Conservation (phyloP, 1,140 invertebrate genomes). For the Drosophila cardini region DNA sequence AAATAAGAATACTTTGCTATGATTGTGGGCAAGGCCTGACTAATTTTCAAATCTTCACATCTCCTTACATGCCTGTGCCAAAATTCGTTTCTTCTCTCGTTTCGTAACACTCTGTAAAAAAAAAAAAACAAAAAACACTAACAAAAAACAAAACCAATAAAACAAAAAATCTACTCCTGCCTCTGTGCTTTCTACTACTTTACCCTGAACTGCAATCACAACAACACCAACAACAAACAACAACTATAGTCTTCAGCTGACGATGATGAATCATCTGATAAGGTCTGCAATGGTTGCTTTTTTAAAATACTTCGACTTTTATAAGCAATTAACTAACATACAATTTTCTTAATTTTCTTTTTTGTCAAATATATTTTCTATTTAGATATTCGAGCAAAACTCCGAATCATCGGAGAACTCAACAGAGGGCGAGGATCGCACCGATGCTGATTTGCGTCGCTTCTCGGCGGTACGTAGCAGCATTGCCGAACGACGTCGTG, state of each 20-base stretch:
- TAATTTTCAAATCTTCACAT: conserved; percentile 39
- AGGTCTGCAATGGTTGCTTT: conserved; percentile 66
- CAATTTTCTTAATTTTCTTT: background rate
- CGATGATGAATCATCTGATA: conserved; percentile 83
- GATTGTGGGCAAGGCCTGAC: conserved; percentile 5
- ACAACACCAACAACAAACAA: conserved; percentile 28
- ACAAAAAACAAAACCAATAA: conserved; percentile 19
- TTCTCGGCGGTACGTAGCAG: conserved; percentile 87
- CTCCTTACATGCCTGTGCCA: conserved; percentile 61
- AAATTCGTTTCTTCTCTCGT: conserved; percentile 53
- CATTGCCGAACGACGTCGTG: conserved; percentile 90
- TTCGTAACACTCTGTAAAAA: conserved; percentile 29
- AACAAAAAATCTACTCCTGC: conserved; percentile 27
- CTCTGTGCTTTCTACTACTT: conserved; percentile 45
- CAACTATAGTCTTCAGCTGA: conserved; percentile 79
- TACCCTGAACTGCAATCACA: conserved; percentile 36
- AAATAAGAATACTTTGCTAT: background rate
- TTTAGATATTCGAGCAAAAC: conserved; percentile 82
- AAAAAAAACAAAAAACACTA: conserved; percentile 27
- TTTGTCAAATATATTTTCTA: background rate
- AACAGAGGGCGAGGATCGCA: conserved; percentile 80
- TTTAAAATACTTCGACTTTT: too few relatives aligned
- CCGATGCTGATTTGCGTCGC: conserved; percentile 80
- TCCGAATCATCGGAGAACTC: conserved; percentile 83
- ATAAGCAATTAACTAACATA: too few relatives aligned